Conservation (phyloP, 1,140 invertebrate species). For the Parasteatoda tepidariorum region DNA sequence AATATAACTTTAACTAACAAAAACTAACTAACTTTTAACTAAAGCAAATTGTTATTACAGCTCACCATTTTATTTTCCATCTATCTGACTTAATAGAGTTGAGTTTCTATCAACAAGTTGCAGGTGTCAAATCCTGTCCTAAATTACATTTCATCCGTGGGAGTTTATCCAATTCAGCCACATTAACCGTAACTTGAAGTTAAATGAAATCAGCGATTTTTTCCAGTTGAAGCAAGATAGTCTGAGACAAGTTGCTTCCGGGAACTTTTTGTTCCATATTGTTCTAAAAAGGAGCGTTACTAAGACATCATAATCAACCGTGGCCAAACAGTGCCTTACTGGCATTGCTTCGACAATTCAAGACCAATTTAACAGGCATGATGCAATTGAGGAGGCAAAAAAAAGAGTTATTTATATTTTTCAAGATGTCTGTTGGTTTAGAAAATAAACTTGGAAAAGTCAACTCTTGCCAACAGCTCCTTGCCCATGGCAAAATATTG, state of each 20-base stretch:
- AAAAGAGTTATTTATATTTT: background rate
- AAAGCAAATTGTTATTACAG: too few species aligned
- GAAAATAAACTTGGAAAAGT: background rate
- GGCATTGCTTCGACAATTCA: background rate
- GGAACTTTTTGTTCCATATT: background rate
- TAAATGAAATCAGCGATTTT: background rate
- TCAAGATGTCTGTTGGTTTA: background rate
- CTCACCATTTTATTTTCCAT: too few species aligned
- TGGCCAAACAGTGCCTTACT: background rate
- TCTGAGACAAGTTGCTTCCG: background rate
- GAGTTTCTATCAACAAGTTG: background rate
- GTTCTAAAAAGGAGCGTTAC: background rate
- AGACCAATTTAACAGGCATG: constrained; percentile 9
- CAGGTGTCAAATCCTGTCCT: background rate
- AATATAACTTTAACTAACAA: too few species aligned
- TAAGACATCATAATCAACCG: background rate
- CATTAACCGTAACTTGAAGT: background rate
- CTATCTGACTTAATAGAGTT: too few species aligned
- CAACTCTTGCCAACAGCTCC: constrained; percentile 5
- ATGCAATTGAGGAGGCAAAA: background rate
- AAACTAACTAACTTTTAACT: too few species aligned
- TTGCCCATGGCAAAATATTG: background rate
- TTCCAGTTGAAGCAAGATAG: background rate
- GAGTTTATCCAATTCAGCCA: background rate
- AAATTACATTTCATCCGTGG: background rate